These are phyloP conservation scores for Criorhina ranunculi DNA, from an alignment of 2,888 invertebrate species.

Conservation along the genomic window DNA sequence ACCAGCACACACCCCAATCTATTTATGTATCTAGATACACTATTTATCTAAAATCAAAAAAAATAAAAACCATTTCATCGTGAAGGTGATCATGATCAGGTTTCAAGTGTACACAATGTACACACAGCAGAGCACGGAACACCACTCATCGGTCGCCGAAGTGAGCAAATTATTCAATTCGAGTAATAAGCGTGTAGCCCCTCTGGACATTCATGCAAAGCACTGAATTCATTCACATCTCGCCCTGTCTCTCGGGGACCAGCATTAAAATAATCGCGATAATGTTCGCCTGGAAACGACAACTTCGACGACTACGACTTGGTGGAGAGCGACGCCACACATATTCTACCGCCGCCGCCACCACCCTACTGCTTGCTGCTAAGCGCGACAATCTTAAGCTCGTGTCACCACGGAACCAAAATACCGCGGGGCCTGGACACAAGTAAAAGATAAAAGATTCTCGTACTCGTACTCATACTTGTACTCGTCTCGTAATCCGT, in stretches of 20 bases:
- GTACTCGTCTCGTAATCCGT: conserved; percentile 66
- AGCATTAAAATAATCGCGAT: conserved; percentile 67
- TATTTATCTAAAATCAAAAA: conserved; percentile 25
- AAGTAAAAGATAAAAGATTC: conserved; percentile 15
- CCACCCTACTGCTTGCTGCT: conserved; percentile 10
- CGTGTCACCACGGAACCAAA: conserved; percentile 62
- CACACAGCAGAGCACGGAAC: conserved; percentile 17
- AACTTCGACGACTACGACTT: conserved; percentile 48
- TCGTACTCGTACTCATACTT: background rate
- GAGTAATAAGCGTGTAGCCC: conserved; percentile 66
- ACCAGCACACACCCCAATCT: conserved; percentile 1
- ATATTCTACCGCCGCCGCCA: conserved; percentile 2
- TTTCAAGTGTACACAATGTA: conserved; percentile 55
- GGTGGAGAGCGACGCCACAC: conserved; percentile 2
- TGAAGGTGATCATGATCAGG: conserved; percentile 69
- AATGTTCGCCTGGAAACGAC: conserved; percentile 64
- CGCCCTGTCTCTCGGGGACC: conserved; percentile 42
- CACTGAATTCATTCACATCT: conserved; percentile 58
- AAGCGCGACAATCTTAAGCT: conserved; percentile 70
- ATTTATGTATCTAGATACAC: background rate
- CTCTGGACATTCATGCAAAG: conserved; percentile 48
- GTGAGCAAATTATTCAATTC: conserved; percentile 70
- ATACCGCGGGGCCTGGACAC: conserved; percentile 29
- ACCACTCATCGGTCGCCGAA: conserved; percentile 42
- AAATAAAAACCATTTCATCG: conserved; percentile 32